A percentile compares a stretch with the other conserved stretches of the same genome.
Evolutionary conservation across 2,797 vertebrate genomes (phyloP).

Genomic region (Oreochromis mossambicus): DNA sequence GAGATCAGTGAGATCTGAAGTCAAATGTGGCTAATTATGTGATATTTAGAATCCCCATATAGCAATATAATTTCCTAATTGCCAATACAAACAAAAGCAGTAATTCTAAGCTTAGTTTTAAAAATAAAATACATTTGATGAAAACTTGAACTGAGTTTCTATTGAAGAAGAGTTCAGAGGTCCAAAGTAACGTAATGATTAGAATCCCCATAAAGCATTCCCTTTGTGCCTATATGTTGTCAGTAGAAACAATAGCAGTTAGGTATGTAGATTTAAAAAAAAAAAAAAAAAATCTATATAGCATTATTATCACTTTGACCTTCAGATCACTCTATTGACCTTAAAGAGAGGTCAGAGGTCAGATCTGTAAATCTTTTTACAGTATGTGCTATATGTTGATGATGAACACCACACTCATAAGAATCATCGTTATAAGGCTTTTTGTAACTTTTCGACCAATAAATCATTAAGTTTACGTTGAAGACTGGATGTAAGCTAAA

Average conservation of each 20-base stretch:
- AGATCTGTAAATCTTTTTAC: neutral
- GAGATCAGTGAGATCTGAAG: neutral
- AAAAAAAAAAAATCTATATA: neutral
- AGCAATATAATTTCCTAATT: neutral
- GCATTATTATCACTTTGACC: neutral
- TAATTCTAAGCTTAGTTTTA: neutral
- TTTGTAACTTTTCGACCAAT: neutral
- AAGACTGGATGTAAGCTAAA: neutral
- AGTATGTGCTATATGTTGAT: neutral
- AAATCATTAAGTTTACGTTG: neutral
- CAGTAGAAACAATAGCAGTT: neutral
- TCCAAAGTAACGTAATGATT: neutral
- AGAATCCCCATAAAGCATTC: neutral
- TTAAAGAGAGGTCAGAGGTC: neutral
- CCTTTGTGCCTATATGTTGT: neutral
- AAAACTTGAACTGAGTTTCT: neutral
- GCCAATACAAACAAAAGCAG: neutral
- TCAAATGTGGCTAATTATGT: neutral
- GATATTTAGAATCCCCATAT: neutral
- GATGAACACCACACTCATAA: neutral
- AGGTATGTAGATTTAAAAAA: neutral
- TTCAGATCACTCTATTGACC: neutral
- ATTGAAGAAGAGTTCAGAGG: neutral
- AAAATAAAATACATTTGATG: neutral
- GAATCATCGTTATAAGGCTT: neutral